These are phyloP conservation scores for Prunella fulvescens DNA, from an alignment of 2,113 vertebrate genomes.

Conservation along the genomic window DNA sequence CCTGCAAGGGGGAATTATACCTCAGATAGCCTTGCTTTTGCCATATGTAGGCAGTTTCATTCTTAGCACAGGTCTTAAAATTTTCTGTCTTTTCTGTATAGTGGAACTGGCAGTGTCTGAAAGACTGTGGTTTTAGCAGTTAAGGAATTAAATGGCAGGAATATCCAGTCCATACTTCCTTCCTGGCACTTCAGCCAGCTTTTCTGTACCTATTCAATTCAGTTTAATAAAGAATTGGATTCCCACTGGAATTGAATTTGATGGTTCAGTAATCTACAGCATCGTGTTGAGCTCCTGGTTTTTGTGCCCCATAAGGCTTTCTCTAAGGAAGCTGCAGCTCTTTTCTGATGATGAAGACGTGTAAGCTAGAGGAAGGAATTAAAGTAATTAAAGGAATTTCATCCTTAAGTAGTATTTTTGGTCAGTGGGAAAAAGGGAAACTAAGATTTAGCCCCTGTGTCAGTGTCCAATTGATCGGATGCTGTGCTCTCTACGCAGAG, in stretches of 20 bases:
- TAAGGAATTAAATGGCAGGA: background rate
- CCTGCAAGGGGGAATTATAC: background rate
- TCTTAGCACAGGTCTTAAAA: background rate
- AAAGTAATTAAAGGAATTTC: background rate
- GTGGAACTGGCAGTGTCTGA: background rate
- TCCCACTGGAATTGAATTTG: background rate
- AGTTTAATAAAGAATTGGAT: background rate
- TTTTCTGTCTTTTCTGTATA: background rate
- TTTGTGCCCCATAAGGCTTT: background rate
- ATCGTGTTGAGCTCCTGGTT: background rate
- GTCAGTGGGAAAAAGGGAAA: background rate
- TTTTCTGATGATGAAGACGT: background rate
- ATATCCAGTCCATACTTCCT: background rate
- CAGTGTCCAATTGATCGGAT: background rate
- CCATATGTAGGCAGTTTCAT: background rate
- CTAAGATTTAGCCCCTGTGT: background rate
- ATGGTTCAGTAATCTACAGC: background rate
- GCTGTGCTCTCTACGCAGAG: background rate
- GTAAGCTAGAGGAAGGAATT: background rate
- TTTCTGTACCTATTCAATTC: background rate
- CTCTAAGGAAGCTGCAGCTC: background rate
- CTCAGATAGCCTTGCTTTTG: background rate
- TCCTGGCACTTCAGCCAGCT: background rate
- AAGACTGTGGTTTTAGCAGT: background rate
- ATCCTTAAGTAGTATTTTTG: background rate